Conservation (phyloP, 2,888 invertebrate species). For the Melinaea menophilus region DNA sequence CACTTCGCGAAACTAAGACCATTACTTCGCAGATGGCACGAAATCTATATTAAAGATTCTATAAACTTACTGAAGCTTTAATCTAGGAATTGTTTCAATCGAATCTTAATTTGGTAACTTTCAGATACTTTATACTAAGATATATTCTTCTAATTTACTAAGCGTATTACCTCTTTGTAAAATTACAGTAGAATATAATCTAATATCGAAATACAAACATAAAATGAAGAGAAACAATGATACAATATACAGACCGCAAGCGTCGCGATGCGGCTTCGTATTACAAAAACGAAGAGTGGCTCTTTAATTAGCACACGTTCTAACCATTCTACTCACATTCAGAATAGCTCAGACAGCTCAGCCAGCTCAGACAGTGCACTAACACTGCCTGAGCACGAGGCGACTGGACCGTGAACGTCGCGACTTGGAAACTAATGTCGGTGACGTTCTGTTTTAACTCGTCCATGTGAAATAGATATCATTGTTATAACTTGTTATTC, state of each 20-base stretch:
- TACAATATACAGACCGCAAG: conserved; percentile 39
- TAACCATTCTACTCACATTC: conserved; percentile 25
- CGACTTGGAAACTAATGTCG: conserved; percentile 20
- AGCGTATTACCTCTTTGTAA: background rate
- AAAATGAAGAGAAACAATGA: conserved; percentile 18
- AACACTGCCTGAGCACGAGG: conserved; percentile 15
- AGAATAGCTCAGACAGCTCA: conserved; percentile 26
- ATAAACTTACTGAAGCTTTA: conserved; percentile 20
- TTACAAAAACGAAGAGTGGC: conserved; percentile 58
- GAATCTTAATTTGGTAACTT: too few relatives aligned
- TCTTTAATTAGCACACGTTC: conserved; percentile 53
- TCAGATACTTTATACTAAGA: too few relatives aligned
- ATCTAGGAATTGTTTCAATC: background rate
- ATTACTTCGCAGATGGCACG: conserved; percentile 37
- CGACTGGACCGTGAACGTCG: conserved; percentile 25
- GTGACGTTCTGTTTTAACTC: conserved; percentile 23
- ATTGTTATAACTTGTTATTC: background rate
- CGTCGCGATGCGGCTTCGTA: conserved; percentile 45
- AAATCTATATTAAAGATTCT: conserved; percentile 34
- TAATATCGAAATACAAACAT: conserved; percentile 7
- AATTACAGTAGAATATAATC: conserved; percentile 3
- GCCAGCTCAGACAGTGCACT: conserved; percentile 36
- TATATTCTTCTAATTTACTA: too few relatives aligned
- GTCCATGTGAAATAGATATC: conserved; percentile 15
- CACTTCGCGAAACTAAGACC: conserved; percentile 37